Evolutionary conservation across 2,113 vertebrate genomes (phyloP).

Genomic region (Merops nubicus): DNA sequence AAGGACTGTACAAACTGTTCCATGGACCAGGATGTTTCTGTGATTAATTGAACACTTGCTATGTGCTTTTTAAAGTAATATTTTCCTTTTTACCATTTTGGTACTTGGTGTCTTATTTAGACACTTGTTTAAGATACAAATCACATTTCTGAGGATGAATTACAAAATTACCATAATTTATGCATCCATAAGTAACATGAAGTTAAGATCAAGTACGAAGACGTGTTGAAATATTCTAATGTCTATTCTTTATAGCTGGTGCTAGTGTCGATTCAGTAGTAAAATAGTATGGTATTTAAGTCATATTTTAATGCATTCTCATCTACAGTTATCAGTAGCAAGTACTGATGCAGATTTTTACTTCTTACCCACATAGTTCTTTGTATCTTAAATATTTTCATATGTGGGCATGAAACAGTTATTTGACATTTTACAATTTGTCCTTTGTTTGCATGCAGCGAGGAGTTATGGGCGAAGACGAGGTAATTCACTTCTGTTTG

Average conservation of each 20-base stretch:
- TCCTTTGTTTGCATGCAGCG: slow-evolving; percentile 96
- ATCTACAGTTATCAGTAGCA: neutral
- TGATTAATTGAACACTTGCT: slow-evolving; percentile 20
- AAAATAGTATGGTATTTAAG: neutral
- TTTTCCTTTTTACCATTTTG: neutral
- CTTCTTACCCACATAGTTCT: slow-evolving; percentile 61
- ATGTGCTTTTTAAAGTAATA: neutral
- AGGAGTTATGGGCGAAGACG: slow-evolving; percentile 99
- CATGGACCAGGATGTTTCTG: slow-evolving; percentile 41
- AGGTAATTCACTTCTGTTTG: slow-evolving; percentile 91
- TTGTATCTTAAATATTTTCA: slow-evolving; percentile 60
- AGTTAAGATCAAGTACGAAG: neutral
- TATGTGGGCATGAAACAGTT: slow-evolving; percentile 68
- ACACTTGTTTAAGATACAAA: neutral
- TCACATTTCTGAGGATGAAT: neutral
- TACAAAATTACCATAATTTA: neutral
- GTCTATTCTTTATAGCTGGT: neutral
- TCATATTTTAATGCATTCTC: neutral
- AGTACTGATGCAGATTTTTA: neutral
- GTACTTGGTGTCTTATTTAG: neutral
- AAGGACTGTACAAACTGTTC: slow-evolving; percentile 69
- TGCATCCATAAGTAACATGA: neutral
- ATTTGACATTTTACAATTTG: slow-evolving; percentile 81
- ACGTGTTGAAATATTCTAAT: neutral
- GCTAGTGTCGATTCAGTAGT: neutral